These are phyloP conservation scores for Semotilus atromaculatus DNA, from an alignment of 2,797 vertebrate genomes.

Conservation along the genomic window DNA sequence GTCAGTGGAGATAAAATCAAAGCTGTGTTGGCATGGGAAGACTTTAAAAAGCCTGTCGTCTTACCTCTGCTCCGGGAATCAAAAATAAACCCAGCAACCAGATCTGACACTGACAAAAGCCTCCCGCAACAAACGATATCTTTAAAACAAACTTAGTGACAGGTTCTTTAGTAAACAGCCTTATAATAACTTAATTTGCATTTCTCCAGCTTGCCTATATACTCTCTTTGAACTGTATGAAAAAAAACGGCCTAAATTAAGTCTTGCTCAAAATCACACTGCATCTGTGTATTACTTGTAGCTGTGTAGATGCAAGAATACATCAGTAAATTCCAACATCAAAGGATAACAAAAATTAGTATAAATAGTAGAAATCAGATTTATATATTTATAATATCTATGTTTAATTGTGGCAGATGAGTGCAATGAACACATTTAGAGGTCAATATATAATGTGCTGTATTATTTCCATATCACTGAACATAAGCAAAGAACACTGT, in stretches of 20 bases:
- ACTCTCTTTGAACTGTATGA: slow-evolving; percentile 7
- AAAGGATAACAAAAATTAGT: background rate
- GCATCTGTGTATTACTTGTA: background rate
- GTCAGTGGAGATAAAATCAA: slow-evolving; percentile 48
- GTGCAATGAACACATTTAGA: background rate
- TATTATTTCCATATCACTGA: background rate
- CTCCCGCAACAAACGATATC: background rate
- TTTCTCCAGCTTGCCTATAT: background rate
- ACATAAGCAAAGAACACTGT: background rate
- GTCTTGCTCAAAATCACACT: background rate
- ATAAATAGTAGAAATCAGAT: background rate
- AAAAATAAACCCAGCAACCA: slow-evolving; percentile 28
- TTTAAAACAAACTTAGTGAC: slow-evolving; percentile 11
- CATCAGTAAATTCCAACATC: background rate
- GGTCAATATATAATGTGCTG: background rate
- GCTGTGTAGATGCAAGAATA: background rate
- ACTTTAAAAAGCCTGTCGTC: slow-evolving; percentile 46
- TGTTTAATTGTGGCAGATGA: background rate
- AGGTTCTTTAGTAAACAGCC: slow-evolving; percentile 20
- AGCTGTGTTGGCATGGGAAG: slow-evolving; percentile 34
- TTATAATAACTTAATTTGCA: background rate
- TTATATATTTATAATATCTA: background rate
- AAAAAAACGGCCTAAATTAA: background rate
- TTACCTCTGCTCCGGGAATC: slow-evolving; percentile 37
- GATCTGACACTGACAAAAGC: slow-evolving; percentile 34